These are phyloP conservation scores for Psilopogon haemacephalus DNA, from an alignment of 2,113 vertebrate species.

Conservation along the genomic window DNA sequence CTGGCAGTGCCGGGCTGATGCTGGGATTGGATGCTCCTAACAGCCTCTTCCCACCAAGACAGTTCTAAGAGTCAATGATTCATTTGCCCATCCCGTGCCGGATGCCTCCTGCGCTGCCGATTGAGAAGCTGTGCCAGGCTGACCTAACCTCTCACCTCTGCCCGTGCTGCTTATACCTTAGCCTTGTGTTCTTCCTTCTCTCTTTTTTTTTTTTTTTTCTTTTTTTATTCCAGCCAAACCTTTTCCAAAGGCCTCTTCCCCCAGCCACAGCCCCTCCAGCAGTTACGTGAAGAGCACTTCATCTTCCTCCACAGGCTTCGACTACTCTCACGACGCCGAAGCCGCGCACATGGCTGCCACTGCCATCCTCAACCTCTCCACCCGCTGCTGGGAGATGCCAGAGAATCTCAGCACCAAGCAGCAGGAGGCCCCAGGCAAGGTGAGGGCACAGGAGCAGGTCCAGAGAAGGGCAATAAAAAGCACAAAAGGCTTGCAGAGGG, in stretches of 20 bases:
- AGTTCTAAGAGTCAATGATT: neutral
- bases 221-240: conserved; percentile 80
- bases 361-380: conserved; percentile 97
- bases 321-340: conserved; percentile 94
- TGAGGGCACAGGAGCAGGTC: conserved; percentile 14
- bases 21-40: neutral
- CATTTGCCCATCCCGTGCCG: neutral
- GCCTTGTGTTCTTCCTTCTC: conserved; percentile 55
- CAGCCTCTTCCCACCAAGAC: neutral
- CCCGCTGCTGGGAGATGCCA: conserved; percentile 96
- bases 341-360: conserved; percentile 98
- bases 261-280: conserved; percentile 83
- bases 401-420: conserved; percentile 96
- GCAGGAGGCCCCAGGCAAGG: conserved; percentile 84
- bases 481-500: no score
- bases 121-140: neutral
- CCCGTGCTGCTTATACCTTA: neutral
- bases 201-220: no score
- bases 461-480: no score
- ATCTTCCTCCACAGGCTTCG: conserved; percentile 86
- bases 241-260: conserved; percentile 86
- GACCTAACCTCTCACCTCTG: neutral
- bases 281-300: conserved; percentile 85
- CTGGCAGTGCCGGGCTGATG: neutral
- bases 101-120: neutral